Conservation (phyloP, 1,140 invertebrate genomes). For the Gonioctena quinquepunctata region DNA sequence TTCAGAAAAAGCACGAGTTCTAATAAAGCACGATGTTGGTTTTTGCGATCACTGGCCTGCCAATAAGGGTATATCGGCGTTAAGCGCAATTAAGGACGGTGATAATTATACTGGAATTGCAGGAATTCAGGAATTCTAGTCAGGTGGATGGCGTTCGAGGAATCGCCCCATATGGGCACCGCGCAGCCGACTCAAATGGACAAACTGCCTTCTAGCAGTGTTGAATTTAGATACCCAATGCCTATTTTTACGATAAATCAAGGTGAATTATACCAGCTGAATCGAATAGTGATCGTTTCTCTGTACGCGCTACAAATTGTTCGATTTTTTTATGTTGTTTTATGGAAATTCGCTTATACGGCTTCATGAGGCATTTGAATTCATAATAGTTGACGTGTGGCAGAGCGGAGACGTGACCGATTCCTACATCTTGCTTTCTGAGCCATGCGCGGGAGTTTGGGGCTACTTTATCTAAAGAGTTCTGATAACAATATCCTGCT, state of each 20-base stretch:
- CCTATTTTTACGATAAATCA: slow-evolving; percentile 35
- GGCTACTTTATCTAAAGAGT: too few relatives aligned
- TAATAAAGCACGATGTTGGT: slow-evolving; percentile 17
- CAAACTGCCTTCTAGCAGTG: slow-evolving; percentile 30
- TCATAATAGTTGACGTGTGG: too few relatives aligned
- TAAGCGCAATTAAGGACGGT: slow-evolving; percentile 28
- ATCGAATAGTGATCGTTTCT: slow-evolving; percentile 16
- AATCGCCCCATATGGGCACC: slow-evolving; percentile 33
- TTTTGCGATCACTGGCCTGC: slow-evolving; percentile 11
- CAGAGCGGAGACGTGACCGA: too few relatives aligned
- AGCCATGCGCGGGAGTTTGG: too few relatives aligned
- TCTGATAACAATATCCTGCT: too few relatives aligned
- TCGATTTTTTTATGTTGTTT: slow-evolving; percentile 10
- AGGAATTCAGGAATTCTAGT: slow-evolving; percentile 37
- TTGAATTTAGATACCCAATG: slow-evolving; percentile 34
- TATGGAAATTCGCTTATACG: background rate
- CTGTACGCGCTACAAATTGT: slow-evolving; percentile 19
- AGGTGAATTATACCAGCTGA: slow-evolving; percentile 29
- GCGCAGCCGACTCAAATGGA: slow-evolving; percentile 24
- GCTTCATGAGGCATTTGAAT: background rate
- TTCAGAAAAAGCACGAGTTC: slow-evolving; percentile 18
- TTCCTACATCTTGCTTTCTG: too few relatives aligned
- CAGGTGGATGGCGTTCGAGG: slow-evolving; percentile 36
- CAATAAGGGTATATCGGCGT: slow-evolving; percentile 30
- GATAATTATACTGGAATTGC: slow-evolving; percentile 35